phyloP scores from a whole-genome alignment of 2,888 invertebrate genomes.

The Megamerina dolium region DNA sequence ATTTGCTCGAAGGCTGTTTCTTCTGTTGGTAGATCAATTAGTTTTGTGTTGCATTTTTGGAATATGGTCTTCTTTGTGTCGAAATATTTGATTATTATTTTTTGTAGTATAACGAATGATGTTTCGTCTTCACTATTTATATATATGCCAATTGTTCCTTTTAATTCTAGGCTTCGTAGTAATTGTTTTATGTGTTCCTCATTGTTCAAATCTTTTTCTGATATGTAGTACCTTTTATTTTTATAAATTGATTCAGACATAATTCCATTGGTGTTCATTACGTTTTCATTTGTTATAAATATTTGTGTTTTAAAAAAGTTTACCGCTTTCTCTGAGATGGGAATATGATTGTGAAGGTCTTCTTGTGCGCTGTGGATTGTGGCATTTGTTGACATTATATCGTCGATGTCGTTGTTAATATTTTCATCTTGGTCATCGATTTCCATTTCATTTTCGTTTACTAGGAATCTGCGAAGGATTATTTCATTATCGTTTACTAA shows the following conservation, averaged over 20 bases:
- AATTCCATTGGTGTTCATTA: not conserved
- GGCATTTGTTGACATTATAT: not conserved
- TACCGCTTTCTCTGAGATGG: conserved; percentile 14
- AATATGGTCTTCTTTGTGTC: conserved; percentile 1
- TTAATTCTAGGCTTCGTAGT: too few species aligned
- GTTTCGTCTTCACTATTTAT: too few species aligned
- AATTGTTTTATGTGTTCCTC: too few species aligned
- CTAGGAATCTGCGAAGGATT: not conserved
- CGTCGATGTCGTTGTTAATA: conserved; percentile 7
- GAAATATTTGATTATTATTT: not conserved
- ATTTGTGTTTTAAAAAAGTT: conserved; percentile 18
- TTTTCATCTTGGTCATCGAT: conserved; percentile 3
- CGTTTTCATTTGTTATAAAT: conserved; percentile 2
- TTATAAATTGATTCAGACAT: not conserved
- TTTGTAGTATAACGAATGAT: too few species aligned
- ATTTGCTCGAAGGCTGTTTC: too few species aligned
- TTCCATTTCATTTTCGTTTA: conserved; percentile 1
- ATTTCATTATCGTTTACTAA: too few species aligned
- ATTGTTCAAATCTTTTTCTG: conserved; percentile 3
- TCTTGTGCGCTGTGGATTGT: conserved; percentile 19
- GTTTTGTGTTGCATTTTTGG: conserved; percentile 1
- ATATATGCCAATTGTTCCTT: too few species aligned
- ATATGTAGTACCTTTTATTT: conserved; percentile 5
- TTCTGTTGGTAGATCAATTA: too few species aligned
- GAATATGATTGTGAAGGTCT: conserved; percentile 16